Evolutionary conservation across 2,888 invertebrate species (phyloP), one percentile per base, ranked within the genome.

Genomic region (Dinocampus coccinellae): DNA sequence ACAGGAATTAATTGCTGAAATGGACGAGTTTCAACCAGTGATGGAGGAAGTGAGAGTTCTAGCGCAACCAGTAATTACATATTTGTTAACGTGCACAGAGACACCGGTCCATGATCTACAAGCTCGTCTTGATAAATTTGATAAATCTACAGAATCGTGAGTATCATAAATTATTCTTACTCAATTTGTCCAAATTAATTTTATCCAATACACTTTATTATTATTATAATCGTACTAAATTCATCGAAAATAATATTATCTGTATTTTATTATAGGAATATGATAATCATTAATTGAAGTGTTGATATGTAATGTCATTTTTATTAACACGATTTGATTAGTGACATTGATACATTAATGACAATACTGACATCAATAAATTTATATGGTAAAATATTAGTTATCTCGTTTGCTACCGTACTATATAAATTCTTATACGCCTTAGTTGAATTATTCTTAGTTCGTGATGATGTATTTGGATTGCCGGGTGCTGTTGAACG

Each of bases 1-100:
- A 22, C 86, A 95, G 95, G 94, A 94, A 86, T 89, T 95, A 80
- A 91, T 92, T 86, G 89, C 89, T 77, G 95, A 95, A 89, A 92
- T 93, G 75, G 91, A 92, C 83, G 90, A 92, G 80, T 89, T 94
- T 77, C 91, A 92, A 86, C 90, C 92, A 72, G 90, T 78, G 22
- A 75, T 81, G 79, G 92, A 93, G 82, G 94, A 94, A 84, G 90
- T 94, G 47, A 85, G 91, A 76, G 91, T 92, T 70, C 89, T 93
- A 84, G 92, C 93, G 55, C 91, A 91, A 81, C 92, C 92, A 78
- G 92, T 95, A 58, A 88, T 94, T 76, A 89, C 90, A 75, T 93
- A 94, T 83, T 90, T 95, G 82, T 90, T 90, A 83, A 91, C 91
- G 80, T 92, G 92, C 77, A 92, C 93, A 80, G 91, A 92, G 76